Conservation (phyloP, 2,113 vertebrate species). For the Okapia johnstoni region DNA sequence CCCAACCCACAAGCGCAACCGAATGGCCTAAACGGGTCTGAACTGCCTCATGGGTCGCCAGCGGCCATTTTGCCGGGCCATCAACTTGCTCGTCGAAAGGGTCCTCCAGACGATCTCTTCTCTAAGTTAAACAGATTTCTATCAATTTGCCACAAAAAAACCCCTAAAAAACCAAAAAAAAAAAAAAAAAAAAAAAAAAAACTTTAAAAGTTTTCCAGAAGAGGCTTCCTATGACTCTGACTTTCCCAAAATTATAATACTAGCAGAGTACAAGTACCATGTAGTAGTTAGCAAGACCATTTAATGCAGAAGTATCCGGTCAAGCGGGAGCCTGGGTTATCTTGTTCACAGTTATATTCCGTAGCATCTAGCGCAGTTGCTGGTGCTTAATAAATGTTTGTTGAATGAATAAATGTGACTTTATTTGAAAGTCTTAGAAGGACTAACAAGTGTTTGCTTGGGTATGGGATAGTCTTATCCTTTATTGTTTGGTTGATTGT, state of each 20-base stretch:
- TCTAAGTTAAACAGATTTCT: conserved; percentile 81
- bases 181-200: conserved; percentile 39
- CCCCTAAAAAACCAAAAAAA: neutral
- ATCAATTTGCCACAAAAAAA: conserved; percentile 82
- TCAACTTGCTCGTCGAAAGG: conserved; percentile 81
- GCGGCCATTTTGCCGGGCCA: conserved; percentile 85
- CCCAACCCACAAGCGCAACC: conserved; percentile 97
- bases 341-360: conserved; percentile 51
- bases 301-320: conserved; percentile 79
- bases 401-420: conserved; percentile 69
- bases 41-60: conserved; percentile 77
- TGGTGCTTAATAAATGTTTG: conserved; percentile 68
- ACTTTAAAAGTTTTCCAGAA: conserved; percentile 75
- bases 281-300: conserved; percentile 83
- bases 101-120: conserved; percentile 82
- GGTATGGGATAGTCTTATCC: conserved; percentile 67
- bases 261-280: conserved; percentile 64
- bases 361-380: conserved; percentile 27
- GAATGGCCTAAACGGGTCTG: conserved; percentile 94
- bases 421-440: conserved; percentile 82
- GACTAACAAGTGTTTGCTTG: conserved; percentile 80
- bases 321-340: conserved; percentile 79
- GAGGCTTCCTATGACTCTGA: conserved; percentile 12
- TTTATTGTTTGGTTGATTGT: neutral
- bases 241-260: neutral